Evolutionary conservation across 1,140 invertebrate species (phyloP).

Genomic region (Cryptotermes secundus): DNA sequence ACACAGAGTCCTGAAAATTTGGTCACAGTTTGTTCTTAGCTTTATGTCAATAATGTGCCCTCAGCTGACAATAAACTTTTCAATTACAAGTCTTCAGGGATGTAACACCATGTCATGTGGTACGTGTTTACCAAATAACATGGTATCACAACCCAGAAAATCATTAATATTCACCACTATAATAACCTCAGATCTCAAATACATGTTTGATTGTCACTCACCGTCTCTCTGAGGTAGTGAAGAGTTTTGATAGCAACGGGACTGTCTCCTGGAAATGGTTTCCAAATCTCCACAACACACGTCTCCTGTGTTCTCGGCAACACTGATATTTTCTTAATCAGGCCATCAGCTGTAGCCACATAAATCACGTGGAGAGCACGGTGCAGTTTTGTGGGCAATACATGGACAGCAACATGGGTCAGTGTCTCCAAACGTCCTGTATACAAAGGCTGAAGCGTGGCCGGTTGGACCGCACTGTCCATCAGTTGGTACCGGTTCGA

Average conservation of each 20-base stretch:
- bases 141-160: not conserved
- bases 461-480: constrained; percentile 79
- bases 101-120: too few relatives aligned
- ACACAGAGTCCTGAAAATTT: constrained; percentile 67
- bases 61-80: not conserved
- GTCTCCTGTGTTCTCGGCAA: constrained; percentile 66
- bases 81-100: too few relatives aligned
- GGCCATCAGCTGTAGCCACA: constrained; percentile 71
- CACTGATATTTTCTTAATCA: constrained; percentile 79
- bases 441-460: constrained; percentile 67
- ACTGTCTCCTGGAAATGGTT: constrained; percentile 59
- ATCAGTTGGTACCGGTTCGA: constrained; percentile 83
- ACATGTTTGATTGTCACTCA: constrained; percentile 47
- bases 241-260: constrained; percentile 61
- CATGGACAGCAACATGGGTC: constrained; percentile 77
- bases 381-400: constrained; percentile 65
- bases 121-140: too few relatives aligned
- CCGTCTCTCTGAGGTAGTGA: constrained; percentile 77
- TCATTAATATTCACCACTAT: too few relatives aligned
- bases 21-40: too few relatives aligned
- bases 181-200: not conserved
- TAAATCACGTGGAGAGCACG: constrained; percentile 71
- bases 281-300: constrained; percentile 85
- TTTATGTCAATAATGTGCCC: too few relatives aligned
- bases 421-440: constrained; percentile 69